Base-by-base conservation (phyloP, 2,113 vertebrate genomes). In the Carollia perspicillata region DNA sequence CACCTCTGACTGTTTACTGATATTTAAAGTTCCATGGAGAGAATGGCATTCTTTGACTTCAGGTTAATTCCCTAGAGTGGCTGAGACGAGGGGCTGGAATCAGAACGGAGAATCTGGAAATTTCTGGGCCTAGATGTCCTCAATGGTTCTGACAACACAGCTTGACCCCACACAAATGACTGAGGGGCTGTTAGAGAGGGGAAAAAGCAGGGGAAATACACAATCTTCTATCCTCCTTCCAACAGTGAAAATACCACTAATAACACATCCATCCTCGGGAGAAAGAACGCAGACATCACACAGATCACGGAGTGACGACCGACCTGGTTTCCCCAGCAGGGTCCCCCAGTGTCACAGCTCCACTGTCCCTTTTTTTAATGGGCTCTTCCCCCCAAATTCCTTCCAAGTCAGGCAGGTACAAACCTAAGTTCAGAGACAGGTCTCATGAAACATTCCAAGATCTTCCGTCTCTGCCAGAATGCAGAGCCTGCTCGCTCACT, bases 191-290 rank as follows among this genome's bases (percentile, higher is more conserved):
- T 16, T 51, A 80, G 84, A 53, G 35, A 80, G 26, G 22, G 3
- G 42, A 55, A 81, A 26, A 88, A n/a, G 69, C 8, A 1, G 53
- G 87, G 53, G 63, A 47, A 33, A 88, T 22, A 74, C 33, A 37
- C 9, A 68, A 79, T 44, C 22, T 85, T 51, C 6, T 75, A 26
- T 12, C 26, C 40, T 90, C 69, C 33, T 89, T 88, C 71, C 72
- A 78, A 91, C 51, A 65, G 84, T 33, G 79, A 97, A 95, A 93
- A 93, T 47, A 53, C 12, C 28, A 30, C 44, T 95, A 58, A 96
- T 84, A 35, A 89, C 40, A 12, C 35, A 3, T 17, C 58, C 7
- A 42, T 63, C 44, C 12, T 94, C 74, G 42, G 60, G 51, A 79
- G 28, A 28, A 53, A 77, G 74, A 92, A 88, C 44, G 69, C 1